Conservation (phyloP, 1,140 invertebrate species). For the Aricia agestis region DNA sequence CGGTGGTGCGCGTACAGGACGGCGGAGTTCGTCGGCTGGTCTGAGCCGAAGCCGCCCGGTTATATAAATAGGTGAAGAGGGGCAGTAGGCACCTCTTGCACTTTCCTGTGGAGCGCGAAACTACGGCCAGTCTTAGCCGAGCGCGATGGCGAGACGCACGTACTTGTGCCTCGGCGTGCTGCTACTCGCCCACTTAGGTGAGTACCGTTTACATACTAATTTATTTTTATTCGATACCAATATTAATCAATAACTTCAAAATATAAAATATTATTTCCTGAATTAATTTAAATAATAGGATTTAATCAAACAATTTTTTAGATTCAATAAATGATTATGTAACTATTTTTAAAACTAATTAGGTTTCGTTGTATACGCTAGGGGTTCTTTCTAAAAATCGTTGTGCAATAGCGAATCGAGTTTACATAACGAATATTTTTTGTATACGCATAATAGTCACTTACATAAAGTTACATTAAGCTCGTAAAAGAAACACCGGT, state of each 20-base stretch:
- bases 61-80: constrained; percentile 76
- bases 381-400: background rate
- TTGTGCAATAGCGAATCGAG: background rate
- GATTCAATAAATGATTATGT: background rate
- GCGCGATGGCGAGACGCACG: constrained; percentile 73
- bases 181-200: constrained; percentile 59
- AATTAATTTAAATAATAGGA: background rate
- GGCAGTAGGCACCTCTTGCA: constrained; percentile 69
- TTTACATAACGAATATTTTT: constrained; percentile 8
- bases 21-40: constrained; percentile 49
- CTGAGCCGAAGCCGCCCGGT: constrained; percentile 51
- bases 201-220: constrained; percentile 36
- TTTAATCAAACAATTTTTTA: background rate
- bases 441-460: background rate
- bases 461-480: constrained; percentile 28
- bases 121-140: constrained; percentile 66
- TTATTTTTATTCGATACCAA: background rate
- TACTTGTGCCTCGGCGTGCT: constrained; percentile 66
- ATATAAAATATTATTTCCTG: background rate
- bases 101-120: constrained; percentile 66
- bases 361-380: too few relatives aligned
- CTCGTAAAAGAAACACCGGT: constrained; percentile 53
- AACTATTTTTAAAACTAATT: background rate
- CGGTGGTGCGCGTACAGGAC: constrained; percentile 53
- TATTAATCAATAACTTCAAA: background rate